A percentile compares a stretch with the other conserved stretches of the same genome.
Conservation (phyloP, 2,888 invertebrate species). For the Smittia aterrima region DNA sequence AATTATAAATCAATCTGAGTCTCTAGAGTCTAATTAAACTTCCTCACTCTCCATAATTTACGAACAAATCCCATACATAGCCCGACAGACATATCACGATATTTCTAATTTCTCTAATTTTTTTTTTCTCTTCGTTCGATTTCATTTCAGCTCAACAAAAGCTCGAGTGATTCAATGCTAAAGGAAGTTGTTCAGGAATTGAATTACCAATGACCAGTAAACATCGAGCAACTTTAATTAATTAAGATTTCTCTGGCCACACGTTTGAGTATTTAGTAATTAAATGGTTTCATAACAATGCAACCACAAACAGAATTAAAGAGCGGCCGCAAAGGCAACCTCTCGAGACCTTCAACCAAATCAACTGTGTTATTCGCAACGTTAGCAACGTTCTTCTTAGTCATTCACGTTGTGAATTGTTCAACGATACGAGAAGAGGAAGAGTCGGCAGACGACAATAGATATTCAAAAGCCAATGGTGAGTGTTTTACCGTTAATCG, state of each 20-base stretch:
- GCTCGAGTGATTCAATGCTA: background rate
- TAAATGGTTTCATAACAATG: constrained; percentile 36
- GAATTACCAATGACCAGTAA: constrained; percentile 9
- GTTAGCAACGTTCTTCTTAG: background rate
- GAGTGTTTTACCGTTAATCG: background rate
- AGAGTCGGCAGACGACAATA: background rate
- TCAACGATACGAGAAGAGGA: constrained; percentile 19
- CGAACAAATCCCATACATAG: no score
- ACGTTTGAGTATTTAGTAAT: background rate
- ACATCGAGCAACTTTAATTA: constrained; percentile 15
- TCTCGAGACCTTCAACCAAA: constrained; percentile 10
- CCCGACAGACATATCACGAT: no score
- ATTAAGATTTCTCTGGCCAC: background rate
- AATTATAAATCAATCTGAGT: no score
- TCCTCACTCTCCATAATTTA: no score
- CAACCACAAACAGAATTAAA: constrained; percentile 27
- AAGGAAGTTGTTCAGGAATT: constrained; percentile 12
- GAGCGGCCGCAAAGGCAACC: constrained; percentile 9
- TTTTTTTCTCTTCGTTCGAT: background rate
- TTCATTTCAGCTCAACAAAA: constrained; percentile 16
- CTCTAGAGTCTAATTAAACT: no score
- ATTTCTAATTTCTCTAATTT: no score
- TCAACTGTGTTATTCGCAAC: constrained; percentile 26
- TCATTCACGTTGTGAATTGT: constrained; percentile 17
- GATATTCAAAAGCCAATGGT: constrained; percentile 1